phyloP scores from a whole-genome alignment of 2,888 invertebrate genomes.

The Melanotus villosus region DNA sequence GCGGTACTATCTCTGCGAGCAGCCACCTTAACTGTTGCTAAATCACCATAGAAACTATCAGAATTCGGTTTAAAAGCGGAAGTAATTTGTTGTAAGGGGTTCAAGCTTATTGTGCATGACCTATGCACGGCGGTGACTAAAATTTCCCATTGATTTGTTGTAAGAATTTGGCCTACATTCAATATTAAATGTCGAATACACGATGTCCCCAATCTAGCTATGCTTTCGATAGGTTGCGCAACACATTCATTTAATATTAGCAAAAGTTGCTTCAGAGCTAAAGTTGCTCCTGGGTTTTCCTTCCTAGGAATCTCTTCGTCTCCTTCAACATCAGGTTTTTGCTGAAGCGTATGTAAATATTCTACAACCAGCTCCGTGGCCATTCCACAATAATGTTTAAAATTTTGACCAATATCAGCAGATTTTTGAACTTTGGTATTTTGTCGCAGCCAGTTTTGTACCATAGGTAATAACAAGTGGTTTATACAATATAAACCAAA shows the following conservation, averaged over 20 bases:
- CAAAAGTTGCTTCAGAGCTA: slow-evolving; percentile 89
- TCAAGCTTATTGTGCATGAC: slow-evolving; percentile 89
- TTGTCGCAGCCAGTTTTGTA: slow-evolving; percentile 93
- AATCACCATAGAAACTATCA: slow-evolving; percentile 94
- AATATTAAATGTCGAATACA: slow-evolving; percentile 90
- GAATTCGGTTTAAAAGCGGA: slow-evolving; percentile 93
- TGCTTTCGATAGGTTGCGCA: slow-evolving; percentile 90
- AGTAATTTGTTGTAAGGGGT: slow-evolving; percentile 89
- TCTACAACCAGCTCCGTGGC: slow-evolving; percentile 93
- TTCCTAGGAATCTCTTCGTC: slow-evolving; percentile 55
- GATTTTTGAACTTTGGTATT: slow-evolving; percentile 74
- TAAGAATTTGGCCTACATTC: slow-evolving; percentile 86
- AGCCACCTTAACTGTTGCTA: slow-evolving; percentile 93
- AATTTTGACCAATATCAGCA: slow-evolving; percentile 89
- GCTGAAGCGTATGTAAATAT: slow-evolving; percentile 83
- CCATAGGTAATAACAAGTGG: slow-evolving; percentile 90
- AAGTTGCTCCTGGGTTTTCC: slow-evolving; percentile 75
- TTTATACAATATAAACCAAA: slow-evolving; percentile 95
- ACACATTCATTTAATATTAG: slow-evolving; percentile 92
- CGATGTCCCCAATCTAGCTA: slow-evolving; percentile 92
- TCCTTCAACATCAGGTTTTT: slow-evolving; percentile 60
- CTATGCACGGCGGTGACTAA: slow-evolving; percentile 85
- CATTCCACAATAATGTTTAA: slow-evolving; percentile 95
- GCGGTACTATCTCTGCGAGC: slow-evolving; percentile 89
- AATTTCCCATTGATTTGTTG: slow-evolving; percentile 89